Base-by-base conservation (phyloP, 2,113 vertebrate species). In the Caretta caretta region DNA sequence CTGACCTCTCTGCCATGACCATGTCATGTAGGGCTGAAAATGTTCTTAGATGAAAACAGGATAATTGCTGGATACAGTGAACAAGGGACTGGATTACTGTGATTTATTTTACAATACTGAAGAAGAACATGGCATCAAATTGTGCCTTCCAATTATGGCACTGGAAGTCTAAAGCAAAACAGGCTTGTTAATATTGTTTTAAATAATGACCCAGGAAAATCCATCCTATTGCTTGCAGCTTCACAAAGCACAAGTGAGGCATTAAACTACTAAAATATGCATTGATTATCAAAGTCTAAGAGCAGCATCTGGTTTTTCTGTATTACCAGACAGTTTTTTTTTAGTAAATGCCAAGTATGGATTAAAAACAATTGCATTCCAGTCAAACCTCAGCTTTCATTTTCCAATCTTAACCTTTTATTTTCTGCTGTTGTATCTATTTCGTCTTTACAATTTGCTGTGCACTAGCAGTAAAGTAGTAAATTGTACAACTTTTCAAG, bases 351-450 rank as follows among this genome's bases (percentile, higher is more conserved):
- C 50, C 91, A 65, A 53, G 31, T 72, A 29, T 57, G 20, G 42
- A 76, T 78, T 78, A 78, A 27, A 78, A 78, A 78, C 2, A 1
- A n/a, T 29, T 57, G 90, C 10, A 84, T 80, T 91, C 46, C 24
- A 95, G 29, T 22, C 84, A 92, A 85, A 94, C 83, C 86, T 97
- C 69, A 90, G 2, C 48, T 89, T 90, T 82, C 69, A 90, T 54
- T 76, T 86, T 79, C 57, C 17, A 49, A 29, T 54, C 59, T 57
- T 56, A 93, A 88, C 82, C 7, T 56, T 80, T 79, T 90, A 49
- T 90, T 80, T 96, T 84, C 76, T 78, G 22, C 82, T 53, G 35
- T 83, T 42, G 79, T 48, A 53, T 24, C 95, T 0, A 1, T 25
- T 81, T 82, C 59, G 49, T 80, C 88, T 72, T 56, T 49, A 54